phyloP scores from a whole-genome alignment of 2,888 invertebrate species.

The Therioaphis trifolii region DNA sequence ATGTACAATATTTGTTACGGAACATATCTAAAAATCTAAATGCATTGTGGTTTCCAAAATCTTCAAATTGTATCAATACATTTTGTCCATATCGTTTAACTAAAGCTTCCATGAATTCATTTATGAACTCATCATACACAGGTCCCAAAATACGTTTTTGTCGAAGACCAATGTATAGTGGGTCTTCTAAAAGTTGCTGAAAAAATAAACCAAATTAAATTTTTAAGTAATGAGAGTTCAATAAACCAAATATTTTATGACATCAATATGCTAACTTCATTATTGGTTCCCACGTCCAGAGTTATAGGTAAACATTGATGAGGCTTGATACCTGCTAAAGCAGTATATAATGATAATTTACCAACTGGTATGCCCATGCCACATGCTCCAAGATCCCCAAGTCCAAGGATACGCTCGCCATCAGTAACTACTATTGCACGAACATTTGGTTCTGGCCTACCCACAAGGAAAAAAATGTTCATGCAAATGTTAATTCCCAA shows the following conservation, averaged over 20 bases:
- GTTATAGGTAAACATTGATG: conserved; percentile 93
- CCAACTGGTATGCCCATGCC: conserved; percentile 99
- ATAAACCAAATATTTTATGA: not conserved
- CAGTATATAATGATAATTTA: conserved; percentile 94
- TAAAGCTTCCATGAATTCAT: conserved; percentile 96
- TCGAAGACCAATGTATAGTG: conserved; percentile 91
- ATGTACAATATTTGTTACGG: conserved; percentile 91
- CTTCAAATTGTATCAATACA: conserved; percentile 91
- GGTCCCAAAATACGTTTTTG: conserved; percentile 86
- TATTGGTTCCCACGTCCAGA: conserved; percentile 95
- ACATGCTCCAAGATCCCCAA: conserved; percentile 95
- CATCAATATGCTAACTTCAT: conserved; percentile 73
- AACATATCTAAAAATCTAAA: conserved; percentile 93
- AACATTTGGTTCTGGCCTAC: conserved; percentile 86
- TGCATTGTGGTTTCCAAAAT: conserved; percentile 98
- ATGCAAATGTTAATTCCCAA: conserved; percentile 53
- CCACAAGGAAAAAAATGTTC: conserved; percentile 53
- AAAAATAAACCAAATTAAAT: conserved; percentile 66
- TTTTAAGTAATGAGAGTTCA: not conserved
- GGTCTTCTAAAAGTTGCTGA: conserved; percentile 87
- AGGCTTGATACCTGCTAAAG: conserved; percentile 95
- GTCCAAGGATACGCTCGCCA: conserved; percentile 95
- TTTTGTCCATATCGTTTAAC: conserved; percentile 88
- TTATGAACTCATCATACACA: conserved; percentile 91
- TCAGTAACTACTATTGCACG: conserved; percentile 94